phyloP scores from a whole-genome alignment of 1,140 invertebrate species.

The Aphelenchoides fujianensis region DNA sequence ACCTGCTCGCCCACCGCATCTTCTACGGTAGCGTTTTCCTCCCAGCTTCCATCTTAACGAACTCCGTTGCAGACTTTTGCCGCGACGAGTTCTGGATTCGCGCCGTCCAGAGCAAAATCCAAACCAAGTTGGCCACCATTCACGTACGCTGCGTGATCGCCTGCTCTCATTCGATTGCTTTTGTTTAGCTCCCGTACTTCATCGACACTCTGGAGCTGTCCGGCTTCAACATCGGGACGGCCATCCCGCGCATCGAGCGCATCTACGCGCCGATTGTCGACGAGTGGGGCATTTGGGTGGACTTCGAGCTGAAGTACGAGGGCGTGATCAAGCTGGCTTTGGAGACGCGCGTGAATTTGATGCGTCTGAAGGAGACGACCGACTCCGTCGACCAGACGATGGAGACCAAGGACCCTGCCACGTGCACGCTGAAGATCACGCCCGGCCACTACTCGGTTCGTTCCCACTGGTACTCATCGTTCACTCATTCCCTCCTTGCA shows the following conservation, averaged over 20 bases:
- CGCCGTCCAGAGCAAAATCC: constrained; percentile 71
- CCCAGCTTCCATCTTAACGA: constrained; percentile 67
- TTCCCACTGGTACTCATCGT: no score
- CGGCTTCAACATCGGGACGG: constrained; percentile 74
- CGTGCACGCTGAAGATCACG: constrained; percentile 19
- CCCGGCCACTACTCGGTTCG: constrained; percentile 50
- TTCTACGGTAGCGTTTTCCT: constrained; percentile 18
- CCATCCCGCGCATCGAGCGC: constrained; percentile 68
- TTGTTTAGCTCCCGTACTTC: constrained; percentile 74
- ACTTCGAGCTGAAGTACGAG: constrained; percentile 83
- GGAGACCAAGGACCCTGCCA: constrained; percentile 6
- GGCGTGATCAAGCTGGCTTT: constrained; percentile 82
- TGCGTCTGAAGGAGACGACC: constrained; percentile 70
- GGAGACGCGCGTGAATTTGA: constrained; percentile 89
- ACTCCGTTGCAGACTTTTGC: constrained; percentile 73
- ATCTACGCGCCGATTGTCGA: constrained; percentile 74
- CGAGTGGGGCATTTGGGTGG: constrained; percentile 84
- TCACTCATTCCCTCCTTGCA: no score
- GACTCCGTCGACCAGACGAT: constrained; percentile 28
- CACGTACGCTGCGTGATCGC: constrained; percentile 66
- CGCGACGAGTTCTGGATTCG: constrained; percentile 69
- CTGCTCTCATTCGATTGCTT: constrained; percentile 23
- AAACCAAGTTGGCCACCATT: constrained; percentile 80
- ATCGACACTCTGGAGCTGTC: constrained; percentile 78
- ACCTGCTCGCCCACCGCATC: constrained; percentile 42